phyloP scores from a whole-genome alignment of 1,140 invertebrate genomes.

The Lordiphosa collinella region DNA sequence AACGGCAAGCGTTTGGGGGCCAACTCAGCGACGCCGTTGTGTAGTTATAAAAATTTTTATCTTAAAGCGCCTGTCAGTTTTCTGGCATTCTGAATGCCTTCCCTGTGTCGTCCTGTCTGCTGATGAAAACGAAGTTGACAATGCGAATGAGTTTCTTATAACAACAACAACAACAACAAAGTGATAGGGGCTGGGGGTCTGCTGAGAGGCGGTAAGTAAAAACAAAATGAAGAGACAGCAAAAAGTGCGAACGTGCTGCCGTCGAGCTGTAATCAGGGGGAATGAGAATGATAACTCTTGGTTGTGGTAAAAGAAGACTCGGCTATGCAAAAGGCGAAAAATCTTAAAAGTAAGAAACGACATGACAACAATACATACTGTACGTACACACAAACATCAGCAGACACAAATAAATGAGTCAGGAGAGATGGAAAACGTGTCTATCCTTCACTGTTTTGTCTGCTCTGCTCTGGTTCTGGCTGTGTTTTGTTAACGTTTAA shows the following conservation, averaged over 20 bases:
- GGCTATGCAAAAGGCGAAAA: too few relatives aligned
- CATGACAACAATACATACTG: not conserved
- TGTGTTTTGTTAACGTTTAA: constrained; percentile 52
- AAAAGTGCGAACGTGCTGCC: constrained; percentile 33
- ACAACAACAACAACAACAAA: constrained; percentile 57
- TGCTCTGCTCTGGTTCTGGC: not conserved
- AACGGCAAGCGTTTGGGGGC: constrained; percentile 4
- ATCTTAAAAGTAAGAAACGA: too few relatives aligned
- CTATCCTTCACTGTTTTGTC: constrained; percentile 12
- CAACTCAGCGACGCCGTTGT: constrained; percentile 45
- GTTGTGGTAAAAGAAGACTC: constrained; percentile 1
- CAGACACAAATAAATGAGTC: not conserved
- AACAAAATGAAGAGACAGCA: constrained; percentile 48
- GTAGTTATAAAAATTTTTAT: constrained; percentile 73
- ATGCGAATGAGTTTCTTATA: constrained; percentile 77
- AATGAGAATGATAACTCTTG: constrained; percentile 35
- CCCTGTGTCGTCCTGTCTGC: constrained; percentile 39
- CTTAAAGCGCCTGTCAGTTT: constrained; percentile 71
- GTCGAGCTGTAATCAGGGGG: constrained; percentile 8
- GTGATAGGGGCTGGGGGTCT: constrained; percentile 10
- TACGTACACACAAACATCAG: not conserved
- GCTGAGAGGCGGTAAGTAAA: constrained; percentile 2
- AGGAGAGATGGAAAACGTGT: not conserved
- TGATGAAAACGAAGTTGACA: constrained; percentile 76
- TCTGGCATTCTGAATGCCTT: constrained; percentile 12